phyloP scores from a whole-genome alignment of 2,888 invertebrate genomes.

The Marasmarcha lunaedactyla region DNA sequence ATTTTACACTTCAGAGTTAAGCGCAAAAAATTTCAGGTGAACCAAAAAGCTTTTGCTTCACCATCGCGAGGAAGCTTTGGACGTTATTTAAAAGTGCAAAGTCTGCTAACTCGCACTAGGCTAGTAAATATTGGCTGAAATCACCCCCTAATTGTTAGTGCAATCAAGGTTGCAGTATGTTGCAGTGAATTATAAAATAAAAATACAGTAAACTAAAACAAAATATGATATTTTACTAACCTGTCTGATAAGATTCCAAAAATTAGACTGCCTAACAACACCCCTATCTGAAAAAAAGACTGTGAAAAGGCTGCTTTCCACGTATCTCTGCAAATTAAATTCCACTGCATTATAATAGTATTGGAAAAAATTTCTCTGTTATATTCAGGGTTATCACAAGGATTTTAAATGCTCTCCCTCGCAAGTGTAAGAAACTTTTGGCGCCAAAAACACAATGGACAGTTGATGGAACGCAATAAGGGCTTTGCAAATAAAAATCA shows the following conservation, averaged over 20 bases:
- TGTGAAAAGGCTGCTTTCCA: slow-evolving; percentile 78
- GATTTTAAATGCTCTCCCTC: slow-evolving; percentile 24
- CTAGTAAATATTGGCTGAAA: no score
- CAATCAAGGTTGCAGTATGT: no score
- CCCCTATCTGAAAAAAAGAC: slow-evolving; percentile 79
- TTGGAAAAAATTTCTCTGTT: slow-evolving; percentile 73
- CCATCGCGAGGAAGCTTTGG: no score
- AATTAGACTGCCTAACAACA: slow-evolving; percentile 76
- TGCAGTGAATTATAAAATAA: no score
- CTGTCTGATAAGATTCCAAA: slow-evolving; percentile 80
- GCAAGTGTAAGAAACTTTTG: slow-evolving; percentile 40
- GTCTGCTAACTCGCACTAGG: no score
- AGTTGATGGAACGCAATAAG: slow-evolving; percentile 62
- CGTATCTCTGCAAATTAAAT: slow-evolving; percentile 74
- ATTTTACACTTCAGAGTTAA: no score
- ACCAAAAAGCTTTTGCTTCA: no score
- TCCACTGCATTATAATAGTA: slow-evolving; percentile 80
- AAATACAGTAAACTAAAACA: no score
- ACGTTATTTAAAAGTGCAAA: no score
- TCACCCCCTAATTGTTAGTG: no score
- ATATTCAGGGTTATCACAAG: slow-evolving; percentile 67
- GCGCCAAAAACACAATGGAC: slow-evolving; percentile 62
- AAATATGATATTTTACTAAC: slow-evolving; percentile 46
- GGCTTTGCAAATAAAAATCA: slow-evolving; percentile 51
- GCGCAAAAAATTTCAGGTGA: no score